Conservation (phyloP, 2,113 vertebrate genomes). For the Embiotoca jacksoni region DNA sequence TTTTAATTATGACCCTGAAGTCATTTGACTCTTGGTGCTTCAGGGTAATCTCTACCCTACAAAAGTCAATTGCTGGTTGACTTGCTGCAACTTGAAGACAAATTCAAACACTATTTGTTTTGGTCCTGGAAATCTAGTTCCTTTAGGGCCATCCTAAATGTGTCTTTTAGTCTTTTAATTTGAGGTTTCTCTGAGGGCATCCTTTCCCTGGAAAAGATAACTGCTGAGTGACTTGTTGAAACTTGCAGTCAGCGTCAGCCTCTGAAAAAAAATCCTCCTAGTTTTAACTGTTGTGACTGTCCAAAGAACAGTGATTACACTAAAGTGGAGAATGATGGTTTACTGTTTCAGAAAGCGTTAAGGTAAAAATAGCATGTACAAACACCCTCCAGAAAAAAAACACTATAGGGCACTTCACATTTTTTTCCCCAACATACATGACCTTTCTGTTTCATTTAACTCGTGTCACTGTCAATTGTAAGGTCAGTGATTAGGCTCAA, state of each 20-base stretch:
- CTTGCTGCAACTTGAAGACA: constrained; percentile 30
- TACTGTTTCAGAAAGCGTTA: constrained; percentile 35
- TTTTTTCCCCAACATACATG: constrained; percentile 15
- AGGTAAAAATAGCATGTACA: constrained; percentile 49
- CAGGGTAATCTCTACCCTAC: constrained; percentile 32
- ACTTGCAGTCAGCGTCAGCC: constrained; percentile 40
- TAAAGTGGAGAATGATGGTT: constrained; percentile 61
- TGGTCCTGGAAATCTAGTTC: constrained; percentile 18
- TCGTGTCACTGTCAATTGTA: constrained; percentile 13
- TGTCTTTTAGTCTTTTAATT: constrained; percentile 53
- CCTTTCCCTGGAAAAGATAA: constrained; percentile 34
- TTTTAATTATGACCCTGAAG: constrained; percentile 48
- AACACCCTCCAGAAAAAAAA: constrained; percentile 18
- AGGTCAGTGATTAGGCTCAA: constrained; percentile 40
- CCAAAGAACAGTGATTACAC: constrained; percentile 49
- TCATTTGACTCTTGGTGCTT: constrained; percentile 30
- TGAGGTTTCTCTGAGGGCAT: constrained; percentile 52
- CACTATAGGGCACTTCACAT: neutral
- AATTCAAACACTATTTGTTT: constrained; percentile 12
- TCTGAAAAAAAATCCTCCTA: constrained; percentile 26
- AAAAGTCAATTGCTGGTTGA: constrained; percentile 37
- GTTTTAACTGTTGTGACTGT: constrained; percentile 26
- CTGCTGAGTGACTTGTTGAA: constrained; percentile 53
- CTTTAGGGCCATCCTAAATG: constrained; percentile 20
- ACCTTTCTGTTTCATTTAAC: constrained; percentile 38